Evolutionary conservation across 2,113 vertebrate species (phyloP), one percentile per base, ranked within the genome.

Genomic region (Chamaea fasciata): DNA sequence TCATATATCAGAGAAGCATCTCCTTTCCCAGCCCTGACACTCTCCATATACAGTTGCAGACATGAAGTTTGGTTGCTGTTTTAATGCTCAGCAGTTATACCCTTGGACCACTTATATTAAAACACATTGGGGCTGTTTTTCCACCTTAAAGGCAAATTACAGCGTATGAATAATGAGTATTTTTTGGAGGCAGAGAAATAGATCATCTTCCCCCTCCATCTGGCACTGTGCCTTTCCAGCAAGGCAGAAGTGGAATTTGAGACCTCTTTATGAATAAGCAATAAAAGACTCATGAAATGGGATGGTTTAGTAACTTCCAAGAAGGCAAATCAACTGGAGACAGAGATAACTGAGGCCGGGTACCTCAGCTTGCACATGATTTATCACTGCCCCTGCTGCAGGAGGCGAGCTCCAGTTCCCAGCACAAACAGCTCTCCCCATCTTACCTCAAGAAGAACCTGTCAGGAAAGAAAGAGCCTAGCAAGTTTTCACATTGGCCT

Each of bases 371-470:
- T n/a, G 47, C 60, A 42, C 41, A 11, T 7, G 15, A 71, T 52
- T 76, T 60, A 4, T 46, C 46, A 20, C 60, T 17, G 33, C 56
- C 47, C 27, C 42, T 63, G 39, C 64, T 33, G 3, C 21, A 55
- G 64, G 30, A 82, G 57, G n/a, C 75, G 18, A 64, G 13, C 1
- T 3, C 13, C 47, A 35, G 35, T 11, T 90, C 73, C 52, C 67
- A 52, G 74, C 46, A 24, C 13, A 46, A 83, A 55, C 44, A 49
- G 26, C 71, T 92, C 55, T 83, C 57, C 68, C 70, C 39, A 50
- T 76, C 89, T 73, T 53, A 93, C 94, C 91, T 93, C 89, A 12
- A 75, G 92, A 49, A 89, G 89, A 95, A 95, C 89, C 89, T 94
- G 80, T 44, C 94, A 95, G 74, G 47, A 93, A 87, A 82, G 74